These are phyloP conservation scores for Xestia xanthographa DNA, from an alignment of 2,888 invertebrate species.

Conservation along the genomic window DNA sequence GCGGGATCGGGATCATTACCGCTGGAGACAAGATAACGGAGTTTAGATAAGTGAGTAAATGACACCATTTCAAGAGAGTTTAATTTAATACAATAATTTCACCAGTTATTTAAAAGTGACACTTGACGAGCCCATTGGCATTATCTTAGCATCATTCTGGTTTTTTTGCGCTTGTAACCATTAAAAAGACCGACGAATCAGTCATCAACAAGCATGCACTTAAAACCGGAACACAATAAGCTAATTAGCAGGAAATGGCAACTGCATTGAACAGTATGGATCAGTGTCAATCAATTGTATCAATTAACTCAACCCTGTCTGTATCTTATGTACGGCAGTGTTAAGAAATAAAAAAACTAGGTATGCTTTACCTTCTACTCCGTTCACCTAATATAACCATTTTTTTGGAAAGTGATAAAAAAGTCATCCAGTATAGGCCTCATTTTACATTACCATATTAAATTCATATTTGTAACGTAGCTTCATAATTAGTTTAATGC, in stretches of 20 bases:
- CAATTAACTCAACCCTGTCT: neutral
- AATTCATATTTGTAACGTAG: neutral
- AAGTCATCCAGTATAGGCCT: too few species aligned
- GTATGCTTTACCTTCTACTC: too few species aligned
- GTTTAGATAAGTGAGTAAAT: neutral
- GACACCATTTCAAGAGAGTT: neutral
- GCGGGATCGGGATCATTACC: slow-evolving; percentile 98
- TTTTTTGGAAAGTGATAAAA: too few species aligned
- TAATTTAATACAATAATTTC: neutral
- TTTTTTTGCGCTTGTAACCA: too few species aligned
- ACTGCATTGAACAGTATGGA: neutral
- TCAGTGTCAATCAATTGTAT: neutral
- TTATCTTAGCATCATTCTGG: neutral
- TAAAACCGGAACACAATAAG: neutral
- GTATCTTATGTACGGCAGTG: too few species aligned
- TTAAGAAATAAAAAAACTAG: too few species aligned
- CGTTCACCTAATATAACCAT: too few species aligned
- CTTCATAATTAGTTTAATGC: neutral
- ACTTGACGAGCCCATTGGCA: neutral
- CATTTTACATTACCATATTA: neutral
- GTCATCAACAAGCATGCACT: neutral
- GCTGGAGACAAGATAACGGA: slow-evolving; percentile 85
- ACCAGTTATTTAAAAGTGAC: neutral
- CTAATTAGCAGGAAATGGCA: slow-evolving; percentile 8
- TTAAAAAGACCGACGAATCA: neutral